Percentiles rank a stretch among this genome's conserved stretches.
Conservation (phyloP, 2,797 vertebrate species). For the Acanthornis magna region DNA sequence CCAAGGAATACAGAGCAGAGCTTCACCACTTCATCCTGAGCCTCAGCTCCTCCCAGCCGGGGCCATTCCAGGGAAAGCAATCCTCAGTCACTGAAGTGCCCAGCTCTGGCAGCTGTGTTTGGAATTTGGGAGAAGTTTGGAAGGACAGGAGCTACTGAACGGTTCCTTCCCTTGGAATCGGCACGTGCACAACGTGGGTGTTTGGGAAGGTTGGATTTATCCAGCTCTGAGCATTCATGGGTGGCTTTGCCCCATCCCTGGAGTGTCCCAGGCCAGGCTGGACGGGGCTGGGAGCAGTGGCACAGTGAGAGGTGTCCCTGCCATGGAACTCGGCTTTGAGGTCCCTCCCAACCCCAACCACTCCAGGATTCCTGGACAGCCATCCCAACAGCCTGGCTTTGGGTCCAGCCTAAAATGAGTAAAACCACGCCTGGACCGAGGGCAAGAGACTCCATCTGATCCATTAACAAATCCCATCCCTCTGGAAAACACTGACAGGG, state of each 20-base stretch:
- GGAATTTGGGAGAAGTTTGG: background rate
- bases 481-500: fast-evolving
- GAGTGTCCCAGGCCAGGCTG: background rate
- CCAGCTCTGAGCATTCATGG: background rate
- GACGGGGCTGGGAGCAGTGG: background rate
- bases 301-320: background rate
- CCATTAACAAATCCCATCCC: fast-evolving
- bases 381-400: fast-evolving
- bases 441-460: background rate
- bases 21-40: background rate
- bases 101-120: background rate
- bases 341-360: background rate
- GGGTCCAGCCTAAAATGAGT: background rate
- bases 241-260: background rate
- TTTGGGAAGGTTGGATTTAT: background rate
- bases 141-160: background rate
- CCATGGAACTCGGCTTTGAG: background rate
- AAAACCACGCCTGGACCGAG: fast-evolving
- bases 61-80: background rate
- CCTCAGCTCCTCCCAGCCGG: background rate
- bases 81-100: background rate
- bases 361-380: background rate
- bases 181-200: fast-evolving
- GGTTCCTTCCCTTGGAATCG: background rate
- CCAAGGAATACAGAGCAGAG: background rate